A percentile compares a stretch with the other conserved stretches of the same genome.
These are phyloP conservation scores for Hirundo rustica DNA, from an alignment of 2,797 vertebrate species.

Conservation along the genomic window DNA sequence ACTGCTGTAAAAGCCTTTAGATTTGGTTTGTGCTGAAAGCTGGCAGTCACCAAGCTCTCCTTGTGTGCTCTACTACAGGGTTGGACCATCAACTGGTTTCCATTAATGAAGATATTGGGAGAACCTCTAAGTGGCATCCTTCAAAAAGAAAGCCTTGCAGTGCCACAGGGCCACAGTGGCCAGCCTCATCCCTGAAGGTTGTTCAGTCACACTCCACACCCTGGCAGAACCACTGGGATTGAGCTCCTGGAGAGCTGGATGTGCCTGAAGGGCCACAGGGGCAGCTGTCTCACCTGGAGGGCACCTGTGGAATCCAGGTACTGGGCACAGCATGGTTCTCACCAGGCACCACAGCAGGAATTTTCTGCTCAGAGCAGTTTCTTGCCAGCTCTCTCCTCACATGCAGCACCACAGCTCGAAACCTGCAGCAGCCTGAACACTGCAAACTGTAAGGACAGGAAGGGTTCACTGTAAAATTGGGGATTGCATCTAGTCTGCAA, in stretches of 20 bases:
- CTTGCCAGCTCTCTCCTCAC: neutral
- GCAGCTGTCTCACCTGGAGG: accelerated
- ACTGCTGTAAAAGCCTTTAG: neutral
- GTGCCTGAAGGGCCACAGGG: neutral
- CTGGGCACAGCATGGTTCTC: neutral
- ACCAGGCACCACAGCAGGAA: neutral
- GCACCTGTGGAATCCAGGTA: neutral
- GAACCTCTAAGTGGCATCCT: neutral
- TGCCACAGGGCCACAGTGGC: neutral
- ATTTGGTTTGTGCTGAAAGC: neutral
- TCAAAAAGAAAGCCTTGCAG: neutral
- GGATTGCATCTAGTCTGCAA: neutral
- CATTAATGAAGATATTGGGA: neutral
- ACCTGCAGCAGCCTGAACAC: neutral
- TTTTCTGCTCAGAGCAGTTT: neutral
- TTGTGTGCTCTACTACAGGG: neutral
- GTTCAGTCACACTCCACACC: accelerated
- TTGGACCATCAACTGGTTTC: neutral
- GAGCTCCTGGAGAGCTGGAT: neutral
- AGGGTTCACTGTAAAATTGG: neutral
- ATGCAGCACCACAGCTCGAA: neutral
- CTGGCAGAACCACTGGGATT: neutral
- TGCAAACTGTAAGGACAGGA: neutral
- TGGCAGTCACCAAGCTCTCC: neutral
- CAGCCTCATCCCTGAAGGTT: neutral